Evolutionary conservation across 2,797 vertebrate genomes (phyloP).

Genomic region (Alfaro cultratus): DNA sequence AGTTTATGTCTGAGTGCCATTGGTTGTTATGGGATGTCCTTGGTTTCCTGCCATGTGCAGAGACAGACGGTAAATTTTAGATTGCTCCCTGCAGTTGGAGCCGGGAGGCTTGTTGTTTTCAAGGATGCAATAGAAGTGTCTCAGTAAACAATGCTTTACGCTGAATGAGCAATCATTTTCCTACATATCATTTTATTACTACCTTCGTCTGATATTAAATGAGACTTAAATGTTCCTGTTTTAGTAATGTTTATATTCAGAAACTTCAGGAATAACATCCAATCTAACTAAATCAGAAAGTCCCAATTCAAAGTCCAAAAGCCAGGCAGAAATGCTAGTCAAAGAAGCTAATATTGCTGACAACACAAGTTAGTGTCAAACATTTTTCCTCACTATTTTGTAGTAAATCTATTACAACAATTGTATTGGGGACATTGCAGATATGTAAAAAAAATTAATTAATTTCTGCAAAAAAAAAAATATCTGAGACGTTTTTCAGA

Average conservation of each 20-base stretch:
- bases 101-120: not conserved
- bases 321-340: not conserved
- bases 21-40: constrained; percentile 4
- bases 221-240: not conserved
- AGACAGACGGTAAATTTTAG: constrained; percentile 11
- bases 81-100: constrained; percentile 3
- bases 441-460: no score
- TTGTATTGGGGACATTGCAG: no score
- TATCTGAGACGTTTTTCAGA: no score
- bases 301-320: no score
- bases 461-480: no score
- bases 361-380: not conserved
- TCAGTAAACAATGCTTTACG: not conserved
- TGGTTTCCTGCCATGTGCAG: constrained; percentile 31
- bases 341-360: not conserved
- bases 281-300: not conserved
- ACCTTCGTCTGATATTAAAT: not conserved
- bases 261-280: not conserved
- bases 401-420: not conserved
- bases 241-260: not conserved
- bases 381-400: not conserved
- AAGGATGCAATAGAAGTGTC: not conserved
- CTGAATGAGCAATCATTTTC: not conserved
- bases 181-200: not conserved
- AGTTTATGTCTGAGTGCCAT: constrained; percentile 25